Base-by-base conservation (phyloP, 2,888 invertebrate species). In the Caenorhabditis afra region DNA sequence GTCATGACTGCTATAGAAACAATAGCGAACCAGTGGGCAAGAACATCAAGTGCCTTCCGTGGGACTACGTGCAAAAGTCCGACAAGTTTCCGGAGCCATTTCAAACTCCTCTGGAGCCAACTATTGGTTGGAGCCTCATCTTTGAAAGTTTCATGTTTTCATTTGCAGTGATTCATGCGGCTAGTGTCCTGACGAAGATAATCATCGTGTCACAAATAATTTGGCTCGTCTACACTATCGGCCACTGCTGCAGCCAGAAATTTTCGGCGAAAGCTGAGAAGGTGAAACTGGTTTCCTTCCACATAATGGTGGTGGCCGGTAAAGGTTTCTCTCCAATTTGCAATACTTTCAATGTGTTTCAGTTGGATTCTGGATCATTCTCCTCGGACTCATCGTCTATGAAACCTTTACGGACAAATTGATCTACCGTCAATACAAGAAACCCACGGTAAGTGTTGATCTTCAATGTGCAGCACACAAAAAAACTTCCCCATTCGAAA, bases 161-260 rank as follows among this genome's bases (percentile, higher is more conserved):
- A 18, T 47, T 75, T 67, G 23, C 50, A 76, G 75, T 50, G 0
- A 45, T 76, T 14, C 22, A 62, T 5, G 18, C 35, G 1, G 55
- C 62, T 0, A 22, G 18, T n/a, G 50, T 50, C 44, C 22, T 66
- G 14, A 62, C 75, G 3, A 22, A 62, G n/a, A 5, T 76, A 0
- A 76, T 73, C 8, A 14, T 67, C n/a, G 10, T 55, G 10, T 61
- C 57, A 20, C 79, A 79, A 79, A 12, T 67, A 10, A 41, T 67
- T 50, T 79, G 73, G 73, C 45, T 79, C 11, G 39, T 18, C 0
- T 79, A 79, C 44, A 57, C 67, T 22, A 61, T 79, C 8, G 79
- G 67, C n/a, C 67, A 62, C 41, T 79, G 79, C 23, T 73, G 67
- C 41, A 73, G 79, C 29, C 23, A 29, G 14, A 61, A 50, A 53